phyloP scores from a whole-genome alignment of 2,888 invertebrate species.

The Ashinkailepas kermadecensis region DNA sequence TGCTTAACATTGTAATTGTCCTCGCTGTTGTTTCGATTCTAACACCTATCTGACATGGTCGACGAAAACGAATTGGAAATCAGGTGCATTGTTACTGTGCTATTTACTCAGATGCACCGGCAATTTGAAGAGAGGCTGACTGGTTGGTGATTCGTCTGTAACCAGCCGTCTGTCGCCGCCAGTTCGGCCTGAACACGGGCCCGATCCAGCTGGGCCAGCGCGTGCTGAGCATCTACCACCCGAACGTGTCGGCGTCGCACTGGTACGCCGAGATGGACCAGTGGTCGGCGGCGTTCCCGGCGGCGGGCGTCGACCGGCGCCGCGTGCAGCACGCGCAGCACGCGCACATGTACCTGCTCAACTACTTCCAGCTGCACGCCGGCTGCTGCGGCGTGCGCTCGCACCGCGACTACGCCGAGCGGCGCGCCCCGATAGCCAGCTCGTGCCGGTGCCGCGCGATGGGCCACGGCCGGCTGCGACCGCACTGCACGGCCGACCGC shows the following conservation, averaged over 20 bases:
- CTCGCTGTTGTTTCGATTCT: no score
- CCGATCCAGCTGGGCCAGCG: conserved; percentile 8
- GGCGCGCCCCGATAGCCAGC: neutral
- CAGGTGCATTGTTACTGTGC: no score
- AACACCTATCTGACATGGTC: no score
- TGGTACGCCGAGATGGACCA: conserved; percentile 12
- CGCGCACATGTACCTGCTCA: neutral
- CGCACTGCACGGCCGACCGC: neutral
- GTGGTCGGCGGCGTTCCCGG: conserved; percentile 4
- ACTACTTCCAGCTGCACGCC: conserved; percentile 9
- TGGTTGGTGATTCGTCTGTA: no score
- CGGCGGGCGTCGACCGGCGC: neutral
- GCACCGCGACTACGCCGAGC: neutral
- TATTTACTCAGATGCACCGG: no score
- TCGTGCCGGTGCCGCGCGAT: neutral
- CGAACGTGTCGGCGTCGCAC: conserved; percentile 9
- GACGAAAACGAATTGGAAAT: no score
- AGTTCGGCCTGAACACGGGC: neutral
- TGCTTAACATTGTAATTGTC: no score
- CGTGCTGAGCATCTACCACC: conserved; percentile 16
- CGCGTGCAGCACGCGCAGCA: neutral
- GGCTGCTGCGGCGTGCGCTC: conserved; percentile 10
- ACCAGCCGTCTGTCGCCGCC: neutral
- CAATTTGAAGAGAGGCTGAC: no score
- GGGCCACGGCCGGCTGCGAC: neutral